Evolutionary conservation across 2,113 vertebrate species (phyloP), one percentile per base, ranked within the genome.

Genomic region (Lamprologus callipterus): DNA sequence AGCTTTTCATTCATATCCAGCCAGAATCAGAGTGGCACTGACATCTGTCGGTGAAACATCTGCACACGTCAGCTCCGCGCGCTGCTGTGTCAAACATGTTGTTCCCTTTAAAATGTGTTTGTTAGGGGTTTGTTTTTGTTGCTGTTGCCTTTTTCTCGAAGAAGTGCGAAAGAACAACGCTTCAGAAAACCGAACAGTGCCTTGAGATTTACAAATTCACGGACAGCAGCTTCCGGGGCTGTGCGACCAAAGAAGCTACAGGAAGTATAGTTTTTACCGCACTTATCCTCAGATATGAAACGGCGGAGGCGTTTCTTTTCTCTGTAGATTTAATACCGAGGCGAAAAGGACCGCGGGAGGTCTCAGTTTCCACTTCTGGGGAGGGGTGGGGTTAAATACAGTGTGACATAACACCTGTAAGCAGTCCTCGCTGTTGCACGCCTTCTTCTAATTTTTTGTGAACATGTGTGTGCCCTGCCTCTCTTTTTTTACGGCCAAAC

Each of bases 21-120:
- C 19, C n/a, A 51, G 73, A 49, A 31, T 87, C 79, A 85, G 83
- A 86, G 57, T 81, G 35, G 58, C 5, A 81, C 84, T 93, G 92
- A 91, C 91, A 86, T 91, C 91, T 92, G 80, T 92, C 83, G 91
- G 91, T 83, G 75, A 60, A 63, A 23, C 42, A n/a, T 55, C n/a
- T 58, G 51, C 45, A 5, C 6, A 28, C 70, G 19, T n/a, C 13
- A 35, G n/a, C 35, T n/a, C 40, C 40, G 17, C 13, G 31, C 8
- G 86, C 81, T 88, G 91, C 83, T 57, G 8, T 35, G 86, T 23
- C 21, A 55, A 83, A 82, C 33, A 42, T 28, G 49, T 5, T 11
- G 87, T 53, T 31, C 51, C 70, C 80, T 47, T 19, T 60, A 9
- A 80, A 85, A 9, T 28, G 4, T 54, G n/a, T 37, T 21, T 37